Base-by-base conservation (phyloP, 2,113 vertebrate species). In the Lepidothrix coronata region DNA sequence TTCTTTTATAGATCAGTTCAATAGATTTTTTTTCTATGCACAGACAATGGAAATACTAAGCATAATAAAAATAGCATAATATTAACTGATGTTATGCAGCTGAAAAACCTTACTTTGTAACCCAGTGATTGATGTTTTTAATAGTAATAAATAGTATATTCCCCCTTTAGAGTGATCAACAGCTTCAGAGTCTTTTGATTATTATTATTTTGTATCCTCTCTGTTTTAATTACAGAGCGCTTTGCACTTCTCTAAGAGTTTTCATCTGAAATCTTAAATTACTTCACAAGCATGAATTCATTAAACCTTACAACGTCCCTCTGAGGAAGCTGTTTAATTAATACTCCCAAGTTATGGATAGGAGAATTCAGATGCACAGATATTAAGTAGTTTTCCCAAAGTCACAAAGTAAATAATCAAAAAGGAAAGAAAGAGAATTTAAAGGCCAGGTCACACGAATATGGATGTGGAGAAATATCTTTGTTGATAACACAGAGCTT, bases 181-280 rank as follows among this genome's bases (percentile, higher is more conserved):
- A 83, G 65, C 51, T 88, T 94, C 58, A 73, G n/a, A n/a, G 9
- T 5, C 43, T 73, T 91, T 84, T 79, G 14, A 49, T 88, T 76
- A 48, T 59, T 63, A 76, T 57, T 86, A 52, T 85, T 93, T 84
- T 82, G 8, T 70, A 76, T 83, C 27, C 4, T 89, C 54, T 85
- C 12, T 3, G 11, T 70, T 85, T 82, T 88, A 91, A 93, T 67
- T 76, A 41, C 55, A 94, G 70, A 24, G 19, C 0, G 0, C 41
- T 91, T 93, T 91, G 10, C 39, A 71, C 20, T 15, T 89, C 54
- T 88, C 9, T 62, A 89, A 49, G 11, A n/a, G 43, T 88, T 96
- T 95, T 83, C 28, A 88, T 83, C 37, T 91, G 71, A 96, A 96
- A 89, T 93, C n/a, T 90, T 78, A 93, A 90, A 94, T 93, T 95